Evolutionary conservation across 2,113 vertebrate species (phyloP), one percentile per base, ranked within the genome.

Genomic region (Rhinoptilus africanus): DNA sequence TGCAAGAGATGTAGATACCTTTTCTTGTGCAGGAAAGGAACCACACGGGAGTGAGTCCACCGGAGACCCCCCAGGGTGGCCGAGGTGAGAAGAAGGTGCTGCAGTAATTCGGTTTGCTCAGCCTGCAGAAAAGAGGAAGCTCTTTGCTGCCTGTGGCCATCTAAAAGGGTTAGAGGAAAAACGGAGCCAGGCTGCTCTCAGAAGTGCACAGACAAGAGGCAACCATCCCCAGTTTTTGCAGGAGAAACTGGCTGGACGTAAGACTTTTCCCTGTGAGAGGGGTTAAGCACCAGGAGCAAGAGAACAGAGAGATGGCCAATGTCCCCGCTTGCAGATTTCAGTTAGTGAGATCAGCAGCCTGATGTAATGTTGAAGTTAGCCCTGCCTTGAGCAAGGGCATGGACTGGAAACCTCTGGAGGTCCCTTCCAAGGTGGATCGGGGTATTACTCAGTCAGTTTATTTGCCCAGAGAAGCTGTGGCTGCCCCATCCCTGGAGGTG

Each of bases 1-100:
- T 23, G 27, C 6, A 30, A 30, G 53, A 14, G 60, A 23, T 18
- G 14, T 22, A 21, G 12, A 14, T 12, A 22, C 8, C 6, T 69
- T 18, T 34, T 53, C 54, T 22, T 51, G 13, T 6, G 17, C 5
- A 19, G 60, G 56, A 27, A 10, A 14, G 23, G 39, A 34, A 39
- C 6, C 1, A 0, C 11, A 7, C 0, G 4, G 64, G 35, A 45
- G 22, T 0, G 2, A 53, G 53, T 27, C 24, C 39, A 27, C 8
- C 8, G 41, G 48, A 63, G 54, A 82, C 7, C 7, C 24, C 39
- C 4, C 2, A 12, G 32, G 19, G 27, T 67, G 78, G 34, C 30
- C 18, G 37, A 27, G 5, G 3, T 45, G 32, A 15, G 50, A 30
- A 16, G 41, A 43, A 8, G 41, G 21, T 24, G 27, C 35, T 76